Evolutionary conservation across 2,888 invertebrate species (phyloP).

Genomic region (Cephus pygmeus): DNA sequence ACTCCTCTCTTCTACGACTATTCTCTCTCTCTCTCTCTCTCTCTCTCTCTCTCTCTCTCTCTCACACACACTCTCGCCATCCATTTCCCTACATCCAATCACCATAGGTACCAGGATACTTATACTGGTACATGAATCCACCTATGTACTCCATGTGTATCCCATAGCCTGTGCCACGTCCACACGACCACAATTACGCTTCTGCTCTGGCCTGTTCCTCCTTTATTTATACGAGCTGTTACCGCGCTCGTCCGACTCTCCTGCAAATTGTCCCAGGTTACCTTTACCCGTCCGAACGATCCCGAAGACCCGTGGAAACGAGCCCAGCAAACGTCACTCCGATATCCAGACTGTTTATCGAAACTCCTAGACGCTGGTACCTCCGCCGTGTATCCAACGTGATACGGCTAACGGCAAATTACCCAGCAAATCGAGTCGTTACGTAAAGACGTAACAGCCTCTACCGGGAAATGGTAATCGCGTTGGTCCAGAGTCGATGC

Average conservation of each 20-base stretch:
- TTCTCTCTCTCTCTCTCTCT: constrained; percentile 6
- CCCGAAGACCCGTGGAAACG: not conserved
- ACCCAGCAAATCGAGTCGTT: not conserved
- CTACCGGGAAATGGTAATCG: not conserved
- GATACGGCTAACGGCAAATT: not conserved
- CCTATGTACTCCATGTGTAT: not conserved
- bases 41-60: constrained; percentile 24
- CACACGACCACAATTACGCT: constrained; percentile 13
- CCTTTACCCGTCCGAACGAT: constrained; percentile 1
- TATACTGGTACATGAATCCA: not conserved
- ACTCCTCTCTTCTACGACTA: constrained; percentile 19
- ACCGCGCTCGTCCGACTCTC: constrained; percentile 12
- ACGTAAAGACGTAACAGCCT: not conserved
- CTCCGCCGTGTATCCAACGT: not conserved
- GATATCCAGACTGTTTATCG: not conserved
- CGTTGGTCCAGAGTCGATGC: not conserved
- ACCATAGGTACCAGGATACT: constrained; percentile 4
- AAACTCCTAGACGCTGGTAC: not conserved
- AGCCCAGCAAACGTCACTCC: not conserved
- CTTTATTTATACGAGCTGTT: constrained; percentile 21
- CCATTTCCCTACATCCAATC: constrained; percentile 10
- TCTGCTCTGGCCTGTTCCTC: constrained; percentile 14
- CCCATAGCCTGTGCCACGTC: constrained; percentile 7
- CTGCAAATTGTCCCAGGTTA: constrained; percentile 20
- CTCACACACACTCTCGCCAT: constrained; percentile 24